Conservation (phyloP, 2,113 vertebrate species). For the Etheostoma spectabile region DNA sequence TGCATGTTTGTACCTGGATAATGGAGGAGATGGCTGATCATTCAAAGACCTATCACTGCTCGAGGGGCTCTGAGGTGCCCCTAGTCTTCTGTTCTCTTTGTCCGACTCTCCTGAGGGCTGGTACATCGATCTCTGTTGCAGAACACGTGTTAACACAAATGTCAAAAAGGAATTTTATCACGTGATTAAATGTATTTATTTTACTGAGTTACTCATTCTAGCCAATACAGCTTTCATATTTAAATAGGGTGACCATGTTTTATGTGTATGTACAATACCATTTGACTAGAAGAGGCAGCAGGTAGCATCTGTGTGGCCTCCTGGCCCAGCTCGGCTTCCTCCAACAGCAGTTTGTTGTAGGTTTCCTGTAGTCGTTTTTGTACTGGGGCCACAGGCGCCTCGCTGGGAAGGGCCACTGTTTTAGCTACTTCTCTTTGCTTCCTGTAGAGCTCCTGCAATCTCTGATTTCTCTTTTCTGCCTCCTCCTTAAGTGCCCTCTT, state of each 20-base stretch:
- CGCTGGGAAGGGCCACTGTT: conserved; percentile 60
- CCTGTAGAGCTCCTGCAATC: conserved; percentile 95
- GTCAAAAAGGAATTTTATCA: background rate
- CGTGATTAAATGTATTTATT: background rate
- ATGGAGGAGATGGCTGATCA: conserved; percentile 82
- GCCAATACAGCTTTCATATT: background rate
- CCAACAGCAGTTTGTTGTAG: conserved; percentile 89
- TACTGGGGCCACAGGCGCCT: conserved; percentile 76
- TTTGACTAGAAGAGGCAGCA: conserved; percentile 32
- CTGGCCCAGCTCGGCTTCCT: conserved; percentile 82
- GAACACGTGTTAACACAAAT: conserved; percentile 15
- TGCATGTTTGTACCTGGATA: conserved; percentile 85
- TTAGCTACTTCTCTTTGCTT: conserved; percentile 85
- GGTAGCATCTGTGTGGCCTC: conserved; percentile 58
- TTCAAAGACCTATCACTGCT: conserved; percentile 94
- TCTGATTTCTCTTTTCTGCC: conserved; percentile 81
- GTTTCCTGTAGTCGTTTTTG: conserved; percentile 86
- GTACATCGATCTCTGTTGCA: conserved; percentile 87
- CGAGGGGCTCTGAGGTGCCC: conserved; percentile 91
- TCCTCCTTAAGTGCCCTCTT: conserved; percentile 90
- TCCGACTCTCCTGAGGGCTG: conserved; percentile 98
- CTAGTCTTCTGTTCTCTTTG: conserved; percentile 95
- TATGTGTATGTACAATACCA: conserved; percentile 33
- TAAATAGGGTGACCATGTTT: background rate
- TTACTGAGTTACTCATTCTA: background rate